These are phyloP conservation scores for Harpalus rufipes DNA, from an alignment of 2,888 invertebrate species.

Conservation along the genomic window DNA sequence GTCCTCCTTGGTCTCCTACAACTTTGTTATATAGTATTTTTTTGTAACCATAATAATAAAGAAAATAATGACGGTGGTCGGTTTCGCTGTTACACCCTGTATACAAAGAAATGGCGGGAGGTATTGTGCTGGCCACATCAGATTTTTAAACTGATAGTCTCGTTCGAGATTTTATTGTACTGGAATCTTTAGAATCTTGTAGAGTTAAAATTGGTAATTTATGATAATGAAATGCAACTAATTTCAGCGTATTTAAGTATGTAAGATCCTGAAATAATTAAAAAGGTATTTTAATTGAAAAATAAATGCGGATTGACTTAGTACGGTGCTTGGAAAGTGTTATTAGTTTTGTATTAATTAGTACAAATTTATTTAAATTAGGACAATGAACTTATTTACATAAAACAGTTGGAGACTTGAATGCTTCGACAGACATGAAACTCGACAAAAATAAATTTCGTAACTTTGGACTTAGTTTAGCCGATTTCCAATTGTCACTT, in stretches of 20 bases:
- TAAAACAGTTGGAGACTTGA: constrained; percentile 36
- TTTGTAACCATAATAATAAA: too few relatives aligned
- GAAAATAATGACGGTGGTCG: too few relatives aligned
- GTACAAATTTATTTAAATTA: constrained; percentile 59
- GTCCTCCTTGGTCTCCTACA: too few relatives aligned
- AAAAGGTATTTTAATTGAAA: constrained; percentile 48
- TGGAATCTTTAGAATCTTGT: not conserved
- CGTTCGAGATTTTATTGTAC: not conserved
- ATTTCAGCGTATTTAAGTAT: constrained; percentile 14
- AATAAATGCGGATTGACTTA: constrained; percentile 20
- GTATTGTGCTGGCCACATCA: too few relatives aligned
- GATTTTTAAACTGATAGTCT: not conserved
- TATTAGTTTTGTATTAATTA: constrained; percentile 51
- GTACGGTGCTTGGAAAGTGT: constrained; percentile 14
- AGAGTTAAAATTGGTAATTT: not conserved
- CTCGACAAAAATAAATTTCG: too few relatives aligned
- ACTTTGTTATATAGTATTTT: too few relatives aligned
- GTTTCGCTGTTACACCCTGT: too few relatives aligned
- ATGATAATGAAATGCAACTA: constrained; percentile 7
- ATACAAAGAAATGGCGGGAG: too few relatives aligned
- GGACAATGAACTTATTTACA: constrained; percentile 58
- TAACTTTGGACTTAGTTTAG: too few relatives aligned
- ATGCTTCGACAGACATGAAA: constrained; percentile 10
- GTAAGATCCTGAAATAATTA: not conserved
- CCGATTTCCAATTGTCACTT: too few relatives aligned